Conservation (phyloP, 23 tunicate genomes). For the Diplosoma virens region DNA sequence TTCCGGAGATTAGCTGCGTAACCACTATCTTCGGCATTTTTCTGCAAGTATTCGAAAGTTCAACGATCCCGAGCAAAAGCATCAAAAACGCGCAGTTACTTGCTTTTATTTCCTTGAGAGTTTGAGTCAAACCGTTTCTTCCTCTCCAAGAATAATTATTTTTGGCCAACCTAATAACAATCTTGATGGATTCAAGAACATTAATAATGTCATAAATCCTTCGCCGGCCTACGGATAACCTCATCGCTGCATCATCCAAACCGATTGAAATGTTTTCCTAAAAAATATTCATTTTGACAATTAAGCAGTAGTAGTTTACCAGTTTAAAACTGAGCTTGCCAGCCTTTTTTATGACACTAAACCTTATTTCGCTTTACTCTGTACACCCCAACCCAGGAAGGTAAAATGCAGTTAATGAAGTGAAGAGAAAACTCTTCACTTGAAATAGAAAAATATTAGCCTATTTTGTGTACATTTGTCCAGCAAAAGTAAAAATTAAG, state of each 20-base stretch:
- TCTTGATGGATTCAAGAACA: slow-evolving; percentile 62
- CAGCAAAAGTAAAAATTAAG: too few relatives aligned
- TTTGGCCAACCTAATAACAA: slow-evolving; percentile 58
- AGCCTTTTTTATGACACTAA: neutral
- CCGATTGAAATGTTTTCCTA: slow-evolving; percentile 53
- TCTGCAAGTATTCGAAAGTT: slow-evolving; percentile 13
- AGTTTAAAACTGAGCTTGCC: too few relatives aligned
- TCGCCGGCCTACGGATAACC: slow-evolving; percentile 47
- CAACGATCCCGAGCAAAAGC: too few relatives aligned
- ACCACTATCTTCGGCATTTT: slow-evolving; percentile 29
- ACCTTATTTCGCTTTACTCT: too few relatives aligned
- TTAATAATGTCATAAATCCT: slow-evolving; percentile 78
- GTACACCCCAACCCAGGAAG: too few relatives aligned
- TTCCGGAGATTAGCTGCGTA: neutral
- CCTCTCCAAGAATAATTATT: slow-evolving; percentile 74
- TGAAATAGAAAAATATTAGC: too few relatives aligned
- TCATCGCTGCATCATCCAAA: slow-evolving; percentile 54
- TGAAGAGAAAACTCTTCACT: too few relatives aligned
- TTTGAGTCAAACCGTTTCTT: slow-evolving; percentile 36
- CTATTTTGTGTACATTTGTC: too few relatives aligned
- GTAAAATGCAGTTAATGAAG: neutral
- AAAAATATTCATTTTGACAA: too few relatives aligned
- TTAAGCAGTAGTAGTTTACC: too few relatives aligned
- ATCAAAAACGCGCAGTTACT: neutral
- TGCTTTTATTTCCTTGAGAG: slow-evolving; percentile 46